Base-by-base conservation (phyloP, 2,888 invertebrate species). In the Hybos culiciformis region DNA sequence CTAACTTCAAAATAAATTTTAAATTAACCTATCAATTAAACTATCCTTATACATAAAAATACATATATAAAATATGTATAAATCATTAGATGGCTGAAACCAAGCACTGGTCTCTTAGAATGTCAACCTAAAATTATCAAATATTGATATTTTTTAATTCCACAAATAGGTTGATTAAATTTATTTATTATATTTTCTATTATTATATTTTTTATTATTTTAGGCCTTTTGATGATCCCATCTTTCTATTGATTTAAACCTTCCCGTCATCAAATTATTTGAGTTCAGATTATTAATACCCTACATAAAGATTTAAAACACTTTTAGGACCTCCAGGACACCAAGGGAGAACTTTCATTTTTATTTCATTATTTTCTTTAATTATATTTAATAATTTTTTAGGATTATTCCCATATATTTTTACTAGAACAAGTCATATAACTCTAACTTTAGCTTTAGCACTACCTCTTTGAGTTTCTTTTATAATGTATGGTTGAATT, bases 381-480 rank as follows among this genome's bases (percentile, higher is more conserved):
- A 69, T 80, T 63, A 53, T 79, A 63, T 68, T 76, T 61, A 78
- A 76, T 70, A 81, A 80, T 69, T 74, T 80, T 54, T 58, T 78
- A 69, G 78, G 79, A 0, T 57, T 82, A 68, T 75, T 80, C 3
- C 77, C 81, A 0, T 81, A 78, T 68, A 75, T 80, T 66, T 82
- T 81, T 66, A 78, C 78, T 23, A 70, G 73, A 52, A 73, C 79
- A 47, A 78, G 78, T 2, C 80, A 81, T 59, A 56, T 80, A 68
- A 62, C 62, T 7, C 51, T 80, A 55, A 74, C 76, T 0, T 48
- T 81, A 59, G 55, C 71, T 0, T 54, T 80, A 57, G 73, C 77
- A 0, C 41, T 81, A 49, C 73, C 76, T 1, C 51, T 80, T 60
- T 81, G 80, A 73, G 50, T 79, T 58, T 67, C 67, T 48, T 73